Evolutionary conservation across 23 tunicate species (phyloP), one percentile per base, ranked within the genome.

Genomic region (Aplidium turbinatum): DNA sequence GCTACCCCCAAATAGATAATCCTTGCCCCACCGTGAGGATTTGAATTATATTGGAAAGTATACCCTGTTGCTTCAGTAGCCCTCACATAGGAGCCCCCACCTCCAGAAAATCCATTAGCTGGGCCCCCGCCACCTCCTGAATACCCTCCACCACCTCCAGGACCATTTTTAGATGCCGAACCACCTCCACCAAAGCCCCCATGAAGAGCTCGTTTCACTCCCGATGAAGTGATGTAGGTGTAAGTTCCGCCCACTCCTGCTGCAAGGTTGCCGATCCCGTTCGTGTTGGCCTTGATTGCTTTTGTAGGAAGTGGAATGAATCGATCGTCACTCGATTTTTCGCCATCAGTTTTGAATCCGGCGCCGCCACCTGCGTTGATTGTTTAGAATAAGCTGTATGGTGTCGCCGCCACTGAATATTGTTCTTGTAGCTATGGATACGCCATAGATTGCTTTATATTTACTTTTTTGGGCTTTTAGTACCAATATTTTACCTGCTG

Each of bases 141-240:
- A 73, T 95, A 95, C 28, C 99, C 99, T n/a, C 99, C 99, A 2
- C 96, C 96, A 3, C 99, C 99, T 42, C 99, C 99, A 0, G 99
- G 85, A 7, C 86, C 96, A 51, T 62, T 40, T 33, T 73, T 85
- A 0, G 99, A 79, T 2, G 81, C 96, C 0, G 99, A 95, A 2
- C 99, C 99, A 4, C 99, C 99, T 20, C 99, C 99, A 1, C 99
- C 99, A 29, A 95, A 95, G 4, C 99, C 99, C 16, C 99, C 99
- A 66, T 31, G 47, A 23, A 27, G 29, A 20, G 32, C 69, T 29
- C 61, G 3, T 39, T 20, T 57, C 5, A 4, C n/a, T 9, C 48
- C 11, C 33, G 22, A 24, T 38, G 13, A 35, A 2, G 76, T 47
- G 33, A 5, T 5, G 78, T 85, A 85, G 0, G 73, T 68, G 64